Base-by-base conservation (phyloP, 2,888 invertebrate species). In the Drosophila siamana region DNA sequence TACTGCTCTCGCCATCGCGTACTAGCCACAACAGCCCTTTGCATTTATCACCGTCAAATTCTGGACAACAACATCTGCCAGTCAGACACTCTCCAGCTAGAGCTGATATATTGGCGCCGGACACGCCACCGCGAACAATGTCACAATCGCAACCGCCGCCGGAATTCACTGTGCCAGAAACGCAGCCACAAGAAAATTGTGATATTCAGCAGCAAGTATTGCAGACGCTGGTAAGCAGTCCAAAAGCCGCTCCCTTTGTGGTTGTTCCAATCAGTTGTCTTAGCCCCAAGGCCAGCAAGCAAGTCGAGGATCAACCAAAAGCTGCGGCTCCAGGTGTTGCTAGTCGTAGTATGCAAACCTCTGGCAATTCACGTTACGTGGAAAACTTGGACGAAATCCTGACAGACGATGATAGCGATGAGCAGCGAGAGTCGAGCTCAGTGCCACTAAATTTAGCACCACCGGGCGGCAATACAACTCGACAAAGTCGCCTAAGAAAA, bases 341-440 rank as follows among this genome's bases (percentile, higher is more conserved):
- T 9, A 71, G 51, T 36, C 80, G 59, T 1, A 80, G 77, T 36
- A 68, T 77, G 4, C 82, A 73, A 63, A 71, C 75, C 2, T 60
- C 61, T 1, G 4, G 30, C 24, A 67, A 24, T 22, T 24, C 36
- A 4, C n/a, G 7, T 2, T 15, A 8, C 4, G 41, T 51, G 3
- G 7, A 69, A 22, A 24, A 73, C 11, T 0, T 63, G 3, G 30
- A 9, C 4, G 69, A 67, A 0, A 56, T 85, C 2, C 56, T 89
- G 36, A 85, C 89, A 0, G 89, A 88, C 1, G 85, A 85, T 13
- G 88, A 85, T 0, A 80, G 86, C 50, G 72, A 63, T 13, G 72
- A 77, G 2, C 68, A 70, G n/a, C 33, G 7, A 4, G 44, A 54
- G 15, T 22, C 38, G 1, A 78, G 69, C 26, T 44, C 51, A 4